Base-by-base conservation (phyloP, 2,113 vertebrate genomes). In the Cephalopterus ornatus region DNA sequence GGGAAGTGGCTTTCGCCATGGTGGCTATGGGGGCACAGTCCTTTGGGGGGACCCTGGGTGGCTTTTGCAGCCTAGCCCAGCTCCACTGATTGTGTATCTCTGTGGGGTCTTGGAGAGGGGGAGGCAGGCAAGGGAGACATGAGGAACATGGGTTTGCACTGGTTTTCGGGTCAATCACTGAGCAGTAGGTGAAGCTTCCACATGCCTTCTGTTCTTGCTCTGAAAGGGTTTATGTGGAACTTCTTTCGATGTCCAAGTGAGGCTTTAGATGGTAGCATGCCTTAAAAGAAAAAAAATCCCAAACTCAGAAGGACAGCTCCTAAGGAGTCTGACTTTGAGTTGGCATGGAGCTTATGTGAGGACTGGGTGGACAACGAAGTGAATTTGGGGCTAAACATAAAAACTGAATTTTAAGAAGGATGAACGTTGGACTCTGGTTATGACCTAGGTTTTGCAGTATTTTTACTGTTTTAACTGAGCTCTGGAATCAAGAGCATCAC, bases 111-210 rank as follows among this genome's bases (percentile, higher is more conserved):
- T 2, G 14, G 41, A 73, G 53, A 18, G 22, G 14, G 70, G 53
- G 21, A 42, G 30, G 26, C 78, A 35, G 52, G 6, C 33, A 15
- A 46, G 17, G 49, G 50, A 66, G 56, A 33, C 2, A 1, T 0
- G 5, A 80, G 37, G n/a, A 27, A 5, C 46, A 18, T 66, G 46
- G 32, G 22, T 55, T 84, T 78, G 61, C 18, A 6, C 61, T 67
- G 6, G 0, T 3, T 70, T 58, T 19, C 11, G 7, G 10, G 11
- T 47, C 26, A 24, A 0, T 3, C 14, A 17, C 20, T 53, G 10
- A 41, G 46, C 2, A 5, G 47, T 16, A 15, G 8, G 33, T 74
- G 42, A 49, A 41, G n/a, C 12, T 77, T 77, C 39, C 14, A 33
- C 26, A 4, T 32, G 50, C 18, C 46, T 30, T 86, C n/a, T 37